Base-by-base conservation (phyloP, 2,113 vertebrate genomes). In the Brachionichthys hirsutus region DNA sequence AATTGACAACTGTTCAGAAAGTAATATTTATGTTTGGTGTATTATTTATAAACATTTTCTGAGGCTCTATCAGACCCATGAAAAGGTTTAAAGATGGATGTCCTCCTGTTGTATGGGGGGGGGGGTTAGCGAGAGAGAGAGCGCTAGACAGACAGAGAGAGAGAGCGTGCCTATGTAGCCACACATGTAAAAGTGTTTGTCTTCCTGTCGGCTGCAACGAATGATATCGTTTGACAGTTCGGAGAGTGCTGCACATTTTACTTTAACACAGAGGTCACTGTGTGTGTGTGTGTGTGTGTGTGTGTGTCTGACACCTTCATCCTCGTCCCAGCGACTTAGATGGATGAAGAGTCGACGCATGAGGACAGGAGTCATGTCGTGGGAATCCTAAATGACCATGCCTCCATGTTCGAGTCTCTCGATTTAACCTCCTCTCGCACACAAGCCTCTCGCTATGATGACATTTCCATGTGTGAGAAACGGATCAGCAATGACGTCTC, bases 201-300 rank as follows among this genome's bases (percentile, higher is more conserved):
- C 20, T 49, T 47, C 44, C 4, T 58, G 47, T 60, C 7, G 9
- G 30, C 62, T 64, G 70, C 52, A 34, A 40, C 63, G 52, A 38
- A 6, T 69, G 49, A 77, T 62, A 1, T 2, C 36, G n/a, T 62
- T 2, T 66, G 82, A 77, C 76, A 82, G 53, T 47, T 10, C 22
- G n/a, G n/a, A 19, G 50, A 74, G 59, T 52, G 40, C 52, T 58
- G 75, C 6, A 56, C 70, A 51, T 69, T 67, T 80, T 67, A 80
- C 76, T 72, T 70, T 73, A 56, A 56, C 49, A 49, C 38, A 55
- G 38, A 73, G 76, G 70, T 77, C 57, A 66, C 13, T 12, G 14
- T 20, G 45, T 58, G 71, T 57, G 62, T 66, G 51, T 58, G 17
- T 66, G 35, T 44, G 43, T 43, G 54, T 49, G 48, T 58, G 24